Percentiles rank a stretch among this genome's conserved stretches.
Evolutionary conservation across 2,113 vertebrate genomes (phyloP).

Genomic region (Pycnonotus jocosus): DNA sequence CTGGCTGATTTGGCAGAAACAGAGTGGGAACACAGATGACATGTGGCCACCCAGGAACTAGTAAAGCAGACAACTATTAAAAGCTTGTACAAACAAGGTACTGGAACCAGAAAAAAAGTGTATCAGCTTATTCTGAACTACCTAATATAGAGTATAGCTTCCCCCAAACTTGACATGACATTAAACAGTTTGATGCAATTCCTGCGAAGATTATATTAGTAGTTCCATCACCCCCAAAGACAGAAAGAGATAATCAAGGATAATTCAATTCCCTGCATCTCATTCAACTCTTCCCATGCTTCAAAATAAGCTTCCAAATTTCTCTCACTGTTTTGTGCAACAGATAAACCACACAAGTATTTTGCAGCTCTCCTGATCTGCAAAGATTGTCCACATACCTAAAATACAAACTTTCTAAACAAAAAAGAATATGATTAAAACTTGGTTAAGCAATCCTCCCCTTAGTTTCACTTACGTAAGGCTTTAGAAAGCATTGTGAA

Average conservation of each 20-base stretch:
- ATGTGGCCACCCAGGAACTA: not conserved
- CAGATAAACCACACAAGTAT: not conserved
- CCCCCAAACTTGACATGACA: not conserved
- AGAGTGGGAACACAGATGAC: not conserved
- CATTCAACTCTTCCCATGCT: not conserved
- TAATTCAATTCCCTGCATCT: not conserved
- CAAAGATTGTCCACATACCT: not conserved
- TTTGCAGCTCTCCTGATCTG: not conserved
- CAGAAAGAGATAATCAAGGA: not conserved
- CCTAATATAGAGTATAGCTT: not conserved
- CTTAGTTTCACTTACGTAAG: not conserved
- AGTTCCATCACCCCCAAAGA: not conserved
- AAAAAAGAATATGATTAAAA: not conserved
- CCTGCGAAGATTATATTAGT: not conserved
- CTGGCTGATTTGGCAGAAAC: not conserved
- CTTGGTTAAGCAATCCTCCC: not conserved
- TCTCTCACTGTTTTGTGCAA: not conserved
- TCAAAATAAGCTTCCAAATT: not conserved
- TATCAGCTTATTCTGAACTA: not conserved
- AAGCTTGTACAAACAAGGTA: not conserved
- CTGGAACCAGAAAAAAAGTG: rapidly evolving
- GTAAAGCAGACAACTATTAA: not conserved
- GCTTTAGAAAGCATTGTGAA: not conserved
- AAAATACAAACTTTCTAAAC: not conserved
- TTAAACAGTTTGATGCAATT: not conserved